phyloP scores from a whole-genome alignment of 2,888 invertebrate species.

The Lycophotia porphyrea region DNA sequence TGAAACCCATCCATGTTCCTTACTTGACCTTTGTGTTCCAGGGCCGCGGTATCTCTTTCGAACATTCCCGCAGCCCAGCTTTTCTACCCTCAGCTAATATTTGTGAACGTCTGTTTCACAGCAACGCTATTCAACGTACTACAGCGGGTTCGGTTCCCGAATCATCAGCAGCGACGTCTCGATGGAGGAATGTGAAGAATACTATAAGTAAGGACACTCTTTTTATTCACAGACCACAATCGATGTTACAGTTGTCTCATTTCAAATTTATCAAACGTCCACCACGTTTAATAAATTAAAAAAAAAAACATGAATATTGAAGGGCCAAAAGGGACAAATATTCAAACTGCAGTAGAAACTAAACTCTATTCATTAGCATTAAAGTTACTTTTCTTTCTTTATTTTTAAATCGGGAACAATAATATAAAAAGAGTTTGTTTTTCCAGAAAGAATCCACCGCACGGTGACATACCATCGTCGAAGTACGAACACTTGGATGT shows the following conservation, averaged over 20 bases:
- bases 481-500: slow-evolving; percentile 81
- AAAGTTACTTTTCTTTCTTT: background rate
- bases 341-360: background rate
- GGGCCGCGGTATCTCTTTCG: too few relatives aligned
- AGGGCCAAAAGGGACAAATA: background rate
- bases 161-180: slow-evolving; percentile 88
- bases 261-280: too few relatives aligned
- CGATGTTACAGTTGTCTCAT: background rate
- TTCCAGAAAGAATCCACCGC: slow-evolving; percentile 83
- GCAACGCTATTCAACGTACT: slow-evolving; percentile 91
- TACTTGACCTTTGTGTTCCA: too few relatives aligned
- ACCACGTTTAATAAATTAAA: background rate
- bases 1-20: too few relatives aligned
- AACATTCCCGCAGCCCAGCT: too few relatives aligned
- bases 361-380: background rate
- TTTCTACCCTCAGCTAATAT: background rate
- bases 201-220: slow-evolving; percentile 77
- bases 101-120: slow-evolving; percentile 71
- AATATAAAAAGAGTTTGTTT: background rate
- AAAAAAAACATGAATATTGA: background rate
- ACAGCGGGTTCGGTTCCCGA: slow-evolving; percentile 90
- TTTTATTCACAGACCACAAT: background rate
- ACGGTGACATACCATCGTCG: slow-evolving; percentile 69
- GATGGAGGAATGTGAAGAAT: slow-evolving; percentile 90
- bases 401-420: background rate